Evolutionary conservation across 1,140 invertebrate species (phyloP), one percentile per base, ranked within the genome.

Genomic region (Cyrtorhinus lividipennis): DNA sequence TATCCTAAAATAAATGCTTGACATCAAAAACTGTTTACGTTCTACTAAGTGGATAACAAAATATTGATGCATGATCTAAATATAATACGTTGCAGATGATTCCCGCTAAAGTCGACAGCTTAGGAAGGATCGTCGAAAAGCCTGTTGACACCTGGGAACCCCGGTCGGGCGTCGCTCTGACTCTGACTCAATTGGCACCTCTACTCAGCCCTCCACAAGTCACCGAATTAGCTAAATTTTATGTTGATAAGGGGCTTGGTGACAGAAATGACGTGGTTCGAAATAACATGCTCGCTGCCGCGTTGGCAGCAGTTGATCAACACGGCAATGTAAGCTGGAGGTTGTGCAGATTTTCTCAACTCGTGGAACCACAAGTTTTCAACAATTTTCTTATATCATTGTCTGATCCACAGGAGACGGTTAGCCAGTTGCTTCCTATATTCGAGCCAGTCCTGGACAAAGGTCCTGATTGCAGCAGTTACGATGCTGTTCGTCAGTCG

Each of bases 391-490:
- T 38, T 38, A 15, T 38, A 38, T 15, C 30, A 8, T 8, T 38
- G 30, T 38, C 30, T 53, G 5, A 10, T 22, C 70, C 69, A 44
- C 62, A 75, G 77, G 79, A 81, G 62, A 82, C 81, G 15, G 80
- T 91, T 1, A 79, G 80, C 66, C 83, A 81, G 22, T 76, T 96
- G 61, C 74, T 96, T 25, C 90, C 90, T 0, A 84, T 94, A 10
- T 93, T 97, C 72, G 90, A 95, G 72, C 80, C 88, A 25, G 92
- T 94, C 71, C 81, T 95, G 71, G 88, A 94, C 69, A 87, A 87
- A 72, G 90, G 91, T 2, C 90, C 90, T 10, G 88, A 93, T 71
- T 90, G 86, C 0, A 85, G 88, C n/a, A 84, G 83, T 65, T 95
- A 84, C 73, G 96, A 99, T 77, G 85, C 87, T 3, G 88, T 95